phyloP scores from a whole-genome alignment of 2,113 vertebrate species.

The Zosterops lateralis region DNA sequence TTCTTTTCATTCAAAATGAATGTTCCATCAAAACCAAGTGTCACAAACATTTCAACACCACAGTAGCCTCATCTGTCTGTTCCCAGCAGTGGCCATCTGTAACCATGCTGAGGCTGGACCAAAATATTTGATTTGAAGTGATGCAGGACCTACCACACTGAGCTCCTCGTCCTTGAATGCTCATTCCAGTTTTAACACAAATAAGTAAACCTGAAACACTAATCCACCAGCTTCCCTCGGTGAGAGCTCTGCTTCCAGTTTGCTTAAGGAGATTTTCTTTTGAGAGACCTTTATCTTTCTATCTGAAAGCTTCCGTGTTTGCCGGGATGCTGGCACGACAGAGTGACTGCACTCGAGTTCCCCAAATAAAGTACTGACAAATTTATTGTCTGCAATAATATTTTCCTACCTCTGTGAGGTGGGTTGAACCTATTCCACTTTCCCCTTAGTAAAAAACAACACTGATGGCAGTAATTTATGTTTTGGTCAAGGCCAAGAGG shows the following conservation, averaged over 20 bases:
- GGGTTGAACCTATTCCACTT: constrained; percentile 55
- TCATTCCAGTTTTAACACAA: background rate
- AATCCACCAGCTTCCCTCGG: background rate
- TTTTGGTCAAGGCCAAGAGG: constrained; percentile 30
- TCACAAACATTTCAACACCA: background rate
- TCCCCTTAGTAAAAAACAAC: constrained; percentile 57
- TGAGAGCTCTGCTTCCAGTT: background rate
- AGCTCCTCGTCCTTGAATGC: background rate
- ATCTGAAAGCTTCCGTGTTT: constrained; percentile 24
- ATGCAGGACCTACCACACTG: background rate
- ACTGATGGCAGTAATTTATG: constrained; percentile 51
- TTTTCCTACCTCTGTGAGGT: constrained; percentile 67
- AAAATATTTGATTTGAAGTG: background rate
- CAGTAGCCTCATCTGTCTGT: background rate
- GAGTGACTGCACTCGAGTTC: constrained; percentile 34
- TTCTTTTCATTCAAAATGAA: background rate
- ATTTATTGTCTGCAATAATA: constrained; percentile 70
- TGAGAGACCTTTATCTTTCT: constrained; percentile 23
- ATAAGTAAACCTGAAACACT: background rate
- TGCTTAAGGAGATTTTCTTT: background rate
- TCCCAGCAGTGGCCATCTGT: background rate
- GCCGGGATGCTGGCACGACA: constrained; percentile 46
- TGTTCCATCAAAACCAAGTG: background rate
- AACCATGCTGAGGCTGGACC: background rate
- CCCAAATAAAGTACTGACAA: constrained; percentile 61